These are phyloP conservation scores for Amphiprion clarkii DNA, from an alignment of 2,797 vertebrate species.

Conservation along the genomic window DNA sequence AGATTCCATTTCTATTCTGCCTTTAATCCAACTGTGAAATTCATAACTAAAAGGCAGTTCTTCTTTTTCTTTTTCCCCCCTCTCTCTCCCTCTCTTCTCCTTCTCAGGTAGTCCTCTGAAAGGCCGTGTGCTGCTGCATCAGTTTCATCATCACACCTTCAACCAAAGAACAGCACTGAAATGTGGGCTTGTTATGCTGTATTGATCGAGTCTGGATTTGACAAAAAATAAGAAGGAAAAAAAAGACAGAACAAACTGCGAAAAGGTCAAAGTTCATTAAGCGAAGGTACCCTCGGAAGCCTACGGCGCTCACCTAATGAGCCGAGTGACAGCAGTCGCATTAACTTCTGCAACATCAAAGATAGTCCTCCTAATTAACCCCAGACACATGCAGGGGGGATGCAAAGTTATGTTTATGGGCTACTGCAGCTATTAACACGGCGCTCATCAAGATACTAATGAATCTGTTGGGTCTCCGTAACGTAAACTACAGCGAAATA, in stretches of 20 bases:
- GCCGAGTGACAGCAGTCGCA: slow-evolving; percentile 38
- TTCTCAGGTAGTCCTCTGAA: slow-evolving; percentile 65
- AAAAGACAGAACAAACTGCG: background rate
- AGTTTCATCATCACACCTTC: slow-evolving; percentile 69
- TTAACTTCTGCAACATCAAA: slow-evolving; percentile 49
- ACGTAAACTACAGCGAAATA: background rate
- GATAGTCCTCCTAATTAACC: slow-evolving; percentile 63
- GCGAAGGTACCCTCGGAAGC: slow-evolving; percentile 1
- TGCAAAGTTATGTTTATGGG: slow-evolving; percentile 38
- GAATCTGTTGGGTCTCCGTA: slow-evolving; percentile 24
- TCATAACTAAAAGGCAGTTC: slow-evolving; percentile 72
- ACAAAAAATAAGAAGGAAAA: background rate
- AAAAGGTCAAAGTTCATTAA: slow-evolving; percentile 46
- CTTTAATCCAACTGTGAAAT: slow-evolving; percentile 84
- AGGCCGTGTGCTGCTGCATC: slow-evolving; percentile 53
- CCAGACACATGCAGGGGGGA: slow-evolving; percentile 20
- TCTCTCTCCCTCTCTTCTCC: background rate
- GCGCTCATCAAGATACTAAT: slow-evolving; percentile 26
- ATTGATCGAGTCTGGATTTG: slow-evolving; percentile 56
- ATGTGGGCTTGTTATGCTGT: slow-evolving; percentile 39
- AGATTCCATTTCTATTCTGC: slow-evolving; percentile 79
- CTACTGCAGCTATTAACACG: slow-evolving; percentile 10
- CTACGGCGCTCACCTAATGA: slow-evolving; percentile 46
- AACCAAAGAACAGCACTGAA: slow-evolving; percentile 46
- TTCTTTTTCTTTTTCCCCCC: slow-evolving; percentile 23